Base-by-base conservation (phyloP, 92 coral and sea anemone species). In the Plumapathes pennacea region DNA sequence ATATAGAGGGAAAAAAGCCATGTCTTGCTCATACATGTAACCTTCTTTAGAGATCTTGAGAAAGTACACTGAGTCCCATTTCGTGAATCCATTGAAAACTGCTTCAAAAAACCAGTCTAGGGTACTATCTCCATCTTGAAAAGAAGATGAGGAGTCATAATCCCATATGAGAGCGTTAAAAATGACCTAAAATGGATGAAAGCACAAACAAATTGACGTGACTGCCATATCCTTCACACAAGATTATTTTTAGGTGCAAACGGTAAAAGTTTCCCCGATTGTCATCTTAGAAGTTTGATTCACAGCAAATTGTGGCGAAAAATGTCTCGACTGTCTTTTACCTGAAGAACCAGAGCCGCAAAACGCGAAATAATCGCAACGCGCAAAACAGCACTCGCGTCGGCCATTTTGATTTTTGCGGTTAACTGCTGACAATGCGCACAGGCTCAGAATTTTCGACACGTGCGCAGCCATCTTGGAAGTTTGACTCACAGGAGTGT, bases 41-140 rank as follows among this genome's bases (percentile, higher is more conserved):
- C 94, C 90, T 15, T 77, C 39, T 39, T 77, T 58, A 33, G 99
- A 92, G 41, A 94, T 89, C 17, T 84, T 45, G n/a, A 94, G 82
- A 32, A 89, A 94, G 66, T 88, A 94, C 10, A 69, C 88, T 7
- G 99, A 81, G 29, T 94, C 99, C 99, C 99, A 94, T 46, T 88
- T 89, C 12, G 70, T 57, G 37, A 67, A 71, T 29, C 99, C 99
- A 29, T 77, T 81, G 27, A 94, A 58, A 0, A 63, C 22, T 22
- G 43, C 38, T 32, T 39, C 26, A 31, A 89, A 18, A 3, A 44
- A 17, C 28, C 32, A 45, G 45, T 88, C 96, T n/a, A n/a, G n/a
- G n/a, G n/a, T n/a, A n/a, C n/a, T n/a, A n/a, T n/a, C n/a, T n/a
- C n/a, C n/a, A n/a, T n/a, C n/a, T n/a, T n/a, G n/a, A n/a, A n/a